Percentiles rank a stretch among this genome's conserved stretches.
phyloP scores from a whole-genome alignment of 2,888 invertebrate species.

The Perithous albicinctus region DNA sequence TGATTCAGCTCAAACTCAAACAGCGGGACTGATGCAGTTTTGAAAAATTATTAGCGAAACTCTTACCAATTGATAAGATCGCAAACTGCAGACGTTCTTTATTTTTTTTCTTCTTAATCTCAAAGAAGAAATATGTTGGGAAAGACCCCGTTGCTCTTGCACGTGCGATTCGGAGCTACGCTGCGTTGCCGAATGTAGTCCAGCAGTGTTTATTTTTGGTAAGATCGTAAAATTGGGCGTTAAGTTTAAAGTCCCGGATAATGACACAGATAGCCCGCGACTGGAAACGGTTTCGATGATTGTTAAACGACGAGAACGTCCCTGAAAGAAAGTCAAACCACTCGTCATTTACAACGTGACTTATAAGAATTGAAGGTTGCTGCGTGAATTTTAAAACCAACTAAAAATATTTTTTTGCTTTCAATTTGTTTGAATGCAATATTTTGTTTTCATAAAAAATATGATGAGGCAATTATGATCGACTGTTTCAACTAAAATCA shows the following conservation, averaged over 20 bases:
- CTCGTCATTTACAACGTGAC: background rate
- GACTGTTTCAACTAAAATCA: too few species aligned
- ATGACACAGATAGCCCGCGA: slow-evolving; percentile 41
- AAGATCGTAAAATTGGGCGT: slow-evolving; percentile 40
- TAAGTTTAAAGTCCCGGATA: background rate
- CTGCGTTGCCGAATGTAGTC: slow-evolving; percentile 18
- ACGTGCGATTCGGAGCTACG: background rate
- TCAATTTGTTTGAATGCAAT: too few species aligned
- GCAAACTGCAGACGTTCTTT: background rate
- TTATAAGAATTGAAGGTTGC: background rate
- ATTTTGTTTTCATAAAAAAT: too few species aligned
- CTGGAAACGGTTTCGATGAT: slow-evolving; percentile 23
- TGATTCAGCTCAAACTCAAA: slow-evolving; percentile 36
- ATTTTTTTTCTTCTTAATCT: too few species aligned
- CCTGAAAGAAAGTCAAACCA: background rate
- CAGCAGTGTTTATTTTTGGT: background rate
- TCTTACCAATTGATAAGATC: background rate
- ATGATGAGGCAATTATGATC: too few species aligned
- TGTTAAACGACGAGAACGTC: slow-evolving; percentile 12
- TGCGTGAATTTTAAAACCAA: too few species aligned
- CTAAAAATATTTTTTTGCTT: too few species aligned
- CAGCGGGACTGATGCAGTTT: slow-evolving; percentile 7
- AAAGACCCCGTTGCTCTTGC: background rate
- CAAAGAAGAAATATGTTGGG: slow-evolving; percentile 34
- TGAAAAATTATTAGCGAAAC: background rate